These are phyloP conservation scores for Ostrea denselamellosa DNA, from an alignment of 1,140 invertebrate genomes.

Conservation along the genomic window DNA sequence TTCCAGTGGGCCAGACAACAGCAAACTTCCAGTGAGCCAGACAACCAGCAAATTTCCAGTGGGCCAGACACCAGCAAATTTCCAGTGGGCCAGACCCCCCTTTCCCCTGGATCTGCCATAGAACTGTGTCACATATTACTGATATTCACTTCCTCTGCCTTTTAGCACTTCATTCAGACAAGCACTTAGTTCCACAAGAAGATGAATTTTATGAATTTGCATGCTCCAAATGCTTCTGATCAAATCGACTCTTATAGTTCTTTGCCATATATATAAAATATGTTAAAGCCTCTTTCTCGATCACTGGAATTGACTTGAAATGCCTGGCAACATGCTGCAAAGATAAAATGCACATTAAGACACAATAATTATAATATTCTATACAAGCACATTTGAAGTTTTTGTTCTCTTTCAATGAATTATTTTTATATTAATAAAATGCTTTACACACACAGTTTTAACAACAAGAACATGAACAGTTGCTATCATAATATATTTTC, in stretches of 20 bases:
- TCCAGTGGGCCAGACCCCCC: too few species aligned
- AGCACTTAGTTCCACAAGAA: not conserved
- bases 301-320: slow-evolving; percentile 95
- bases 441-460: too few species aligned
- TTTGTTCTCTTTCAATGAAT: too few species aligned
- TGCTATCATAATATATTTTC: too few species aligned
- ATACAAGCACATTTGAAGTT: too few species aligned
- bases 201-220: not conserved
- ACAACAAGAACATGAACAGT: too few species aligned
- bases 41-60: too few species aligned
- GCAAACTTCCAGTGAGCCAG: too few species aligned
- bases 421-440: too few species aligned
- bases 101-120: not conserved
- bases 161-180: not conserved
- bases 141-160: not conserved
- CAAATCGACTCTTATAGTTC: slow-evolving; percentile 85
- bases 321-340: slow-evolving; percentile 94
- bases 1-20: too few species aligned
- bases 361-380: too few species aligned
- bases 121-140: not conserved
- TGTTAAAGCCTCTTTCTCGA: slow-evolving; percentile 96
- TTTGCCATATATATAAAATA: slow-evolving; percentile 98
- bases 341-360: slow-evolving; percentile 31
- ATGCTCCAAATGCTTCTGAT: slow-evolving; percentile 72
- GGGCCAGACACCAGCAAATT: too few species aligned